Conservation (phyloP, 2,888 invertebrate species). For the Alitta virens region DNA sequence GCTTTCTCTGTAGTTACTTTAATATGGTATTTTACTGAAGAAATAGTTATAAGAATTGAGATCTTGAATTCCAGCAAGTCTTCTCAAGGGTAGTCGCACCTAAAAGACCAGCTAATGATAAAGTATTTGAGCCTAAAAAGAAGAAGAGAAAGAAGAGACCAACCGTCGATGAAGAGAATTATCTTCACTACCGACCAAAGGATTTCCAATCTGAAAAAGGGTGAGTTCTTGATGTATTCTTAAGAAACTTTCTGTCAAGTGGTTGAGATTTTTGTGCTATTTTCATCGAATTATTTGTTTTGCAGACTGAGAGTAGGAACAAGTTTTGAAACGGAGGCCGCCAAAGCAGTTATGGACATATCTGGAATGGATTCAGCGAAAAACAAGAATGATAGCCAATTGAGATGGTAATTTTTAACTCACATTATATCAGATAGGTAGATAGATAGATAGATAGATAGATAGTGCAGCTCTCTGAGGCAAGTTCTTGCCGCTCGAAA, state of each 20-base stretch:
- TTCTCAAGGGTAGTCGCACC: conserved; percentile 65
- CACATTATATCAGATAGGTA: not conserved
- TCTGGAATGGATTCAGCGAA: conserved; percentile 71
- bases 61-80: conserved; percentile 61
- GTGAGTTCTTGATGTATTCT: conserved; percentile 27
- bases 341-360: conserved; percentile 77
- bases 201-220: conserved; percentile 70
- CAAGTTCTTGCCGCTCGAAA: not conserved
- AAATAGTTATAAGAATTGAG: too few species aligned
- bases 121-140: conserved; percentile 56
- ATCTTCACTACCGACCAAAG: conserved; percentile 79
- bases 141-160: conserved; percentile 29
- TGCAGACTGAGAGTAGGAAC: conserved; percentile 62
- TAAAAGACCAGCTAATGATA: not conserved
- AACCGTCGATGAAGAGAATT: conserved; percentile 73
- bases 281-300: too few species aligned
- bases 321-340: conserved; percentile 79
- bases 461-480: too few species aligned
- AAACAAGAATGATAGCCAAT: conserved; percentile 53
- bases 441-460: too few species aligned
- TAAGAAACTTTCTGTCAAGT: too few species aligned
- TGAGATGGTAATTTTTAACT: conserved; percentile 15
- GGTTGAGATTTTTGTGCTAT: too few species aligned
- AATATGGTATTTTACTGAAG: too few species aligned
- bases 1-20: too few species aligned